These are phyloP conservation scores for Bombus impatiens DNA, from an alignment of 1,140 invertebrate species.

Conservation along the genomic window DNA sequence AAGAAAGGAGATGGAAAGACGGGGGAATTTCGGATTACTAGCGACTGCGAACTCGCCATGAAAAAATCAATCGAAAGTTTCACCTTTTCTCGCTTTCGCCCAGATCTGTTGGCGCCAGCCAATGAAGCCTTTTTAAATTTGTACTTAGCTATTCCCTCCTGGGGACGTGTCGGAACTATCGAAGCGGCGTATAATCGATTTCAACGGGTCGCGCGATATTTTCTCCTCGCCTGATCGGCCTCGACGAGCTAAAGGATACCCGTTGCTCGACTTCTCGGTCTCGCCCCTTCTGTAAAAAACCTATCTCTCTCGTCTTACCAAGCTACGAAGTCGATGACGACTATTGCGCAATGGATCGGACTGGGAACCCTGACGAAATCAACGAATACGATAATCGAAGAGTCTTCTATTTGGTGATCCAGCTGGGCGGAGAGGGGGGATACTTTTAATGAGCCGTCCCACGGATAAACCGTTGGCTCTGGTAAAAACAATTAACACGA, in stretches of 20 bases:
- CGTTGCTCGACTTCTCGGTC: too few species aligned
- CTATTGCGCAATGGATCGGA: neutral
- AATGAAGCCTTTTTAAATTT: slow-evolving; percentile 43
- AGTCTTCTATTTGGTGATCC: neutral
- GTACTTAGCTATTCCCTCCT: slow-evolving; percentile 39
- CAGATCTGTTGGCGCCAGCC: neutral
- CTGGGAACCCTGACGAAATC: neutral
- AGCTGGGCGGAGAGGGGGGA: too few species aligned
- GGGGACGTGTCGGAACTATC: slow-evolving; percentile 13
- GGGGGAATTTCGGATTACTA: slow-evolving; percentile 26
- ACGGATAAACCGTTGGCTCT: neutral
- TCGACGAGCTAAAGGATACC: too few species aligned
- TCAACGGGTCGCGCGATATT: slow-evolving; percentile 3
- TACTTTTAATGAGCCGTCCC: slow-evolving; percentile 19
- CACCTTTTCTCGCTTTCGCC: slow-evolving; percentile 8
- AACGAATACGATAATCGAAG: neutral
- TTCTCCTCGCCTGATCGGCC: neutral
- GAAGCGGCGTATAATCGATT: slow-evolving; percentile 34
- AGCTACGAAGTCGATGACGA: too few species aligned
- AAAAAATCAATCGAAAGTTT: slow-evolving; percentile 62
- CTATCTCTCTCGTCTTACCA: neutral
- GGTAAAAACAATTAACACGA: slow-evolving; percentile 44
- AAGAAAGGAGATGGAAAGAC: neutral
- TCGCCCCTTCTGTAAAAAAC: neutral
- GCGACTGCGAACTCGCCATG: slow-evolving; percentile 38